These are phyloP conservation scores for Ciconia maguari DNA, from an alignment of 2,113 vertebrate species.

Conservation along the genomic window DNA sequence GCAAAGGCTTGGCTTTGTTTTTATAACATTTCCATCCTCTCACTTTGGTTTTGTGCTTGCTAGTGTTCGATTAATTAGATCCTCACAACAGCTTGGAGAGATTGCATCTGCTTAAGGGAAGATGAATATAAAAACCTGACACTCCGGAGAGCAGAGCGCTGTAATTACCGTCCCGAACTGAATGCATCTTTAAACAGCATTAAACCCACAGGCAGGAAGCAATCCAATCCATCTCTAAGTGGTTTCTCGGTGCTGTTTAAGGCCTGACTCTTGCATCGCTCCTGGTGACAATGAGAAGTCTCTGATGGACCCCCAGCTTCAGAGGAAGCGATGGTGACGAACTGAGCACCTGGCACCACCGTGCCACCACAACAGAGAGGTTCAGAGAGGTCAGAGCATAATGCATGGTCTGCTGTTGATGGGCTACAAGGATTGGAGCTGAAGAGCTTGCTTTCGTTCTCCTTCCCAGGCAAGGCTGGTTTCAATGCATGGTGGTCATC, in stretches of 20 bases:
- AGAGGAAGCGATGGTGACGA: not conserved
- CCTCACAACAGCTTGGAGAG: not conserved
- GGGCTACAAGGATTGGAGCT: not conserved
- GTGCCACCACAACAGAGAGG: fast-evolving
- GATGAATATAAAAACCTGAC: not conserved
- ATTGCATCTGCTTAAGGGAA: not conserved
- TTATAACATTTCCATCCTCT: not conserved
- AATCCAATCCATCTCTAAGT: not conserved
- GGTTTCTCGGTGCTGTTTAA: not conserved
- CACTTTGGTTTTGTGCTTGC: not conserved
- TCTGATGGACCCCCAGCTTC: not conserved
- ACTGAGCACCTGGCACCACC: not conserved
- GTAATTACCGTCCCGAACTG: not conserved
- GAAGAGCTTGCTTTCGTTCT: not conserved
- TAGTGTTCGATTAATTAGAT: not conserved
- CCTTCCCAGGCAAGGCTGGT: not conserved
- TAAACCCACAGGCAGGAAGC: not conserved
- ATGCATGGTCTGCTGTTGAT: fast-evolving
- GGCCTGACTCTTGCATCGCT: not conserved
- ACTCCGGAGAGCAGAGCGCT: not conserved
- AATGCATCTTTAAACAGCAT: not conserved
- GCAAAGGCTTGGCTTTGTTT: not conserved
- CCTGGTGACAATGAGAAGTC: not conserved
- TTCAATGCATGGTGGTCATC: not conserved
- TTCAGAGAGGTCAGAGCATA: not conserved